Percentiles rank a stretch among this genome's conserved stretches.
Conservation (phyloP, 2,113 vertebrate genomes). For the Piprites chloris region DNA sequence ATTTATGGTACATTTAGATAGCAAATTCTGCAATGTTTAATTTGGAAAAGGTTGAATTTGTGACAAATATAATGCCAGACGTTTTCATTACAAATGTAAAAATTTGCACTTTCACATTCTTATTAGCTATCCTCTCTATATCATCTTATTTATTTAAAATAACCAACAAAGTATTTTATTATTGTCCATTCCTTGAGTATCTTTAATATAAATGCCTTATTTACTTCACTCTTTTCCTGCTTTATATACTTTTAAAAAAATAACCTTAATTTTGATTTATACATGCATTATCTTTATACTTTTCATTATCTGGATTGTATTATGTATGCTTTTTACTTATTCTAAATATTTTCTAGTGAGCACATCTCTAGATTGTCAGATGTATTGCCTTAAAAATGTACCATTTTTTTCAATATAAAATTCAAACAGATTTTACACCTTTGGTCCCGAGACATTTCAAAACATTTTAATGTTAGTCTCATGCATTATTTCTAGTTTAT, state of each 20-base stretch:
- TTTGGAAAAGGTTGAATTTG: background rate
- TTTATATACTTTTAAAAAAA: background rate
- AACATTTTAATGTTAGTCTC: background rate
- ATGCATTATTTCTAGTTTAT: background rate
- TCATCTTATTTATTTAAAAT: background rate
- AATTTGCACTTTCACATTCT: background rate
- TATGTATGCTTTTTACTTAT: background rate
- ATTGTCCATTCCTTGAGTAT: background rate
- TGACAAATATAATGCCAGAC: background rate
- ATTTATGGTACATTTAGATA: background rate
- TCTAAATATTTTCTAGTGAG: background rate
- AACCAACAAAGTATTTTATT: background rate
- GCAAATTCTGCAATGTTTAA: background rate
- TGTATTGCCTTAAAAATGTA: background rate
- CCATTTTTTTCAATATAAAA: background rate
- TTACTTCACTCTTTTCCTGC: background rate
- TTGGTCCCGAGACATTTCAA: background rate
- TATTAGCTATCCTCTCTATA: background rate
- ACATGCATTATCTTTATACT: background rate
- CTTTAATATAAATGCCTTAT: background rate
- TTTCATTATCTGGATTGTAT: background rate
- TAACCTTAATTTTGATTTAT: background rate
- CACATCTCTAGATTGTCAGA: background rate
- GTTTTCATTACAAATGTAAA: background rate
- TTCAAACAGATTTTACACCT: background rate